These are phyloP conservation scores for Gasterosteus aculeatus DNA, from an alignment of 2,113 vertebrate species.

Conservation along the genomic window DNA sequence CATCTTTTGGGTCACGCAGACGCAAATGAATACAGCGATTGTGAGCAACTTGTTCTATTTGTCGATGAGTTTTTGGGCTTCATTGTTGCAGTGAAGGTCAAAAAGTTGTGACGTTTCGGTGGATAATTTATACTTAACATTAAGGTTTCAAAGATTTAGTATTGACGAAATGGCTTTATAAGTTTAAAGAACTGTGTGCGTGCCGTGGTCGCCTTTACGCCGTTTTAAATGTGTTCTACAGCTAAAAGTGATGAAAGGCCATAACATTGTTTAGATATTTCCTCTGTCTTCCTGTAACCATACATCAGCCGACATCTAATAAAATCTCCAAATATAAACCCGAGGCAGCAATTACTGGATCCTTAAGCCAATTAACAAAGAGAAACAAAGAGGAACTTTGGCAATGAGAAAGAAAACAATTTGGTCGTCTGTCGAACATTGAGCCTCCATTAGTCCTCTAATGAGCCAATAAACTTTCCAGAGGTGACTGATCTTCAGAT, in stretches of 20 bases:
- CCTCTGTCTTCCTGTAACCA: constrained; percentile 55
- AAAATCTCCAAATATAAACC: constrained; percentile 60
- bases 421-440: constrained; percentile 63
- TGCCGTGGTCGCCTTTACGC: background rate
- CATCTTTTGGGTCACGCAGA: background rate
- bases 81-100: background rate
- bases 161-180: background rate
- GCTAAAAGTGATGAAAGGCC: constrained; percentile 52
- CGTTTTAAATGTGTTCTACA: constrained; percentile 15
- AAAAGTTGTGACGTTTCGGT: background rate
- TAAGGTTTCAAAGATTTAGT: background rate
- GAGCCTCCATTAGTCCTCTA: constrained; percentile 54
- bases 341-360: constrained; percentile 52
- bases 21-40: background rate
- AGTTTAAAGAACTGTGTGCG: background rate
- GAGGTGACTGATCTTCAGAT: constrained; percentile 51
- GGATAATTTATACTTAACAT: background rate
- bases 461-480: constrained; percentile 60
- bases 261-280: constrained; percentile 57
- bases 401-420: constrained; percentile 55
- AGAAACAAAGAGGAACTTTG: constrained; percentile 48
- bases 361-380: constrained; percentile 58
- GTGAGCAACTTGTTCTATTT: background rate
- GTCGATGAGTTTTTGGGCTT: background rate
- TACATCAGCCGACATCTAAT: constrained; percentile 56